A percentile compares a stretch with the other conserved stretches of the same genome.
These are phyloP conservation scores for Pachydiplax longipennis DNA, from an alignment of 2,888 invertebrate species.

Conservation along the genomic window DNA sequence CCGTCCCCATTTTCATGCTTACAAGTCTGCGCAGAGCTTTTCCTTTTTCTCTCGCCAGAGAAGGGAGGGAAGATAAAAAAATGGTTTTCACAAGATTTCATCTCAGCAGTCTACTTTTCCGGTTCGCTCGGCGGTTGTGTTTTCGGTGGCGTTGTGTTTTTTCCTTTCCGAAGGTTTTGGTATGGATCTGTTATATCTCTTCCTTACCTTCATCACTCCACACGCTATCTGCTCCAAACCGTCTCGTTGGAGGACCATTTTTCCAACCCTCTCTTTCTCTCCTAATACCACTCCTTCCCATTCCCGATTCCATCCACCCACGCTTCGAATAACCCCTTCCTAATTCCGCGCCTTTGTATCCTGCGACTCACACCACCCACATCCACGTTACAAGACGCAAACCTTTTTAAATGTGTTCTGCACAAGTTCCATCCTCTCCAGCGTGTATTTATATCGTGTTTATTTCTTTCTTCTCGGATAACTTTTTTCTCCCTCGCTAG, in stretches of 20 bases:
- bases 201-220: neutral
- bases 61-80: neutral
- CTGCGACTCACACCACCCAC: neutral
- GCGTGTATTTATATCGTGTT: neutral
- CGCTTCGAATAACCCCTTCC: neutral
- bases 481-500: neutral
- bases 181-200: constrained; percentile 5
- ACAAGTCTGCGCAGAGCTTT: neutral
- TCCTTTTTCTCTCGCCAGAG: neutral
- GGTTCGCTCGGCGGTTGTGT: neutral
- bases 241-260: neutral
- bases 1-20: neutral
- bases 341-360: neutral
- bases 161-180: neutral
- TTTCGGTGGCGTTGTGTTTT: neutral
- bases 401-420: neutral
- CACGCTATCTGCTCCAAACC: constrained; percentile 1
- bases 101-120: neutral
- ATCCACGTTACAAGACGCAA: neutral
- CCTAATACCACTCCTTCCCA: neutral
- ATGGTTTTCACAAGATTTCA: neutral
- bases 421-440: neutral
- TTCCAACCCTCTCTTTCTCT: neutral
- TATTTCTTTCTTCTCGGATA: neutral
- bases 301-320: neutral